Evolutionary conservation across 2,113 vertebrate genomes (phyloP).

Genomic region (Beaufortia kweichowensis): DNA sequence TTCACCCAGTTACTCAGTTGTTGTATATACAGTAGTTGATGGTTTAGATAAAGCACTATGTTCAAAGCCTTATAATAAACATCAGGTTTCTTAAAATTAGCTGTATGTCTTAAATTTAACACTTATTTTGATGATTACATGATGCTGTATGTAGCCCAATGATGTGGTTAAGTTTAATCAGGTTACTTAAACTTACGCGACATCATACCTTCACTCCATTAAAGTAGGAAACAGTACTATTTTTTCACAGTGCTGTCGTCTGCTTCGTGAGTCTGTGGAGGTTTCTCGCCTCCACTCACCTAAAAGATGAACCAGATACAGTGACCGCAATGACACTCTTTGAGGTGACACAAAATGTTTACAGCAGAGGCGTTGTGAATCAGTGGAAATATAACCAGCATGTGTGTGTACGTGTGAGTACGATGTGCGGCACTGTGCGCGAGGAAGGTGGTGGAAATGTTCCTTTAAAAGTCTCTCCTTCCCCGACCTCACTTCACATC

Average conservation of each 20-base stretch:
- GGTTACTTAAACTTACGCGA: not conserved
- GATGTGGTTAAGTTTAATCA: no score
- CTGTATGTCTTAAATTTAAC: not conserved
- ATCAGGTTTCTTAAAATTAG: no score
- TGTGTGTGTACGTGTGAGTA: not conserved
- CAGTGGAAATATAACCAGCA: slow-evolving; percentile 37
- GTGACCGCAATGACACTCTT: slow-evolving; percentile 13
- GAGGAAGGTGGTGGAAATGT: slow-evolving; percentile 10
- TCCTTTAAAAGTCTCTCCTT: slow-evolving; percentile 40
- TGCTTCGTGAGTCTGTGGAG: not conserved
- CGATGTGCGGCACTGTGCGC: not conserved
- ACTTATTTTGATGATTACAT: not conserved
- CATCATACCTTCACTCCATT: not conserved
- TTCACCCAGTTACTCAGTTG: not conserved
- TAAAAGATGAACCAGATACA: slow-evolving; percentile 2
- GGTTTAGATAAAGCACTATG: no score
- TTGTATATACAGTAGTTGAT: no score
- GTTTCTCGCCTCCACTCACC: not conserved
- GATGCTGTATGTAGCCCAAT: not conserved
- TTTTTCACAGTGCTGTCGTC: not conserved
- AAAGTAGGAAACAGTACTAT: not conserved
- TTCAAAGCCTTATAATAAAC: no score
- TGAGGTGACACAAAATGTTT: slow-evolving; percentile 30
- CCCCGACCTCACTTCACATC: slow-evolving; percentile 36
- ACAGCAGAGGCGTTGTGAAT: slow-evolving; percentile 29